Percentiles rank a stretch among this genome's conserved stretches.
phyloP scores from a whole-genome alignment of 1,140 invertebrate genomes.

The Ips typographus region DNA sequence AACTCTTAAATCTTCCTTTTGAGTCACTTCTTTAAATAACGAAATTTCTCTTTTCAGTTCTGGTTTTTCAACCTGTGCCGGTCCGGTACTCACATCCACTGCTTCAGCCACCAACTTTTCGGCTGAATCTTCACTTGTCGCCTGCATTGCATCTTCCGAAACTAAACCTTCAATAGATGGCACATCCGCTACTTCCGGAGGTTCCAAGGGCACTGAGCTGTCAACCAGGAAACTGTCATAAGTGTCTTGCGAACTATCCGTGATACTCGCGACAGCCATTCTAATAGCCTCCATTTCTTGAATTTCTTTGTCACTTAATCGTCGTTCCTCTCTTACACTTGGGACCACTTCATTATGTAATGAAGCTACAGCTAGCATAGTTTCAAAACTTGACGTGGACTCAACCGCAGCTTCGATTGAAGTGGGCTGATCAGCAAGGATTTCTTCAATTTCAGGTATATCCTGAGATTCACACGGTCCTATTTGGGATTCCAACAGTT shows the following conservation, averaged over 20 bases:
- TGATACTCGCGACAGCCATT: slow-evolving; percentile 37
- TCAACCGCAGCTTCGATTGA: slow-evolving; percentile 1
- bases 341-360: slow-evolving; percentile 31
- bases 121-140: too few relatives aligned
- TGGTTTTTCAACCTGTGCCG: too few relatives aligned
- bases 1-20: too few relatives aligned
- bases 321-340: slow-evolving; percentile 8
- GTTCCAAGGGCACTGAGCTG: background rate
- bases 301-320: slow-evolving; percentile 35
- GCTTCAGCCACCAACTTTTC: too few relatives aligned
- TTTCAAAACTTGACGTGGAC: slow-evolving; percentile 35
- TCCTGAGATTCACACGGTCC: background rate
- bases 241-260: slow-evolving; percentile 33
- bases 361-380: slow-evolving; percentile 37
- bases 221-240: slow-evolving; percentile 19
- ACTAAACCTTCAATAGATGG: too few relatives aligned
- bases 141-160: too few relatives aligned
- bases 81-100: too few relatives aligned
- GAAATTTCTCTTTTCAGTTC: too few relatives aligned
- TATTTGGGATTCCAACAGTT: slow-evolving; percentile 1
- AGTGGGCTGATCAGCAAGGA: background rate
- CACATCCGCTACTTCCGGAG: too few relatives aligned
- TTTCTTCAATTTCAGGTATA: slow-evolving; percentile 6
- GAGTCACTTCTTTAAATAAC: too few relatives aligned
- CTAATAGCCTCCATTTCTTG: slow-evolving; percentile 39